Evolutionary conservation across 2,888 invertebrate genomes (phyloP).

Genomic region (Dryocosmus kuriphilus): DNA sequence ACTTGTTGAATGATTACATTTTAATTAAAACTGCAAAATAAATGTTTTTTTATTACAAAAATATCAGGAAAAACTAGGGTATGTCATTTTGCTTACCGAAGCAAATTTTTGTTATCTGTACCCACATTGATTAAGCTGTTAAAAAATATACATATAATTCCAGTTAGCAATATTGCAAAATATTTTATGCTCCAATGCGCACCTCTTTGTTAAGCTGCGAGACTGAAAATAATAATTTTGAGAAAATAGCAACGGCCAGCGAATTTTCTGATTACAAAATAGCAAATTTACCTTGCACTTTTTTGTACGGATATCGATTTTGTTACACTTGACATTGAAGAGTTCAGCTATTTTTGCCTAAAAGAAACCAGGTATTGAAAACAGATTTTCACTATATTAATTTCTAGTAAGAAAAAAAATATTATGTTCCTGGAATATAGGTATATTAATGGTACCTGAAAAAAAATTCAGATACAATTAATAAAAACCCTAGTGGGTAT

Average conservation of each 20-base stretch:
- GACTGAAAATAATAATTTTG: conserved; percentile 11
- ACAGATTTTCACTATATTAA: neutral
- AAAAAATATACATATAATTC: neutral
- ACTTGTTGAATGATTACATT: neutral
- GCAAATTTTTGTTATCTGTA: neutral
- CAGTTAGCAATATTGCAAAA: neutral
- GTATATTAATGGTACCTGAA: neutral
- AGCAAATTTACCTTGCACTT: conserved; percentile 17
- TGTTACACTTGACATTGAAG: conserved; percentile 23
- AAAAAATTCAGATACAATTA: neutral
- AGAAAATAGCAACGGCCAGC: conserved; percentile 20
- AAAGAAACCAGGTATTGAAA: conserved; percentile 11
- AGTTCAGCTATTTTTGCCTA: conserved; percentile 28
- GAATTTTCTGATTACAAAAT: conserved; percentile 4
- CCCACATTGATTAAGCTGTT: neutral
- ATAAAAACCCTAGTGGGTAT: no score
- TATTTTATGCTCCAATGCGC: neutral
- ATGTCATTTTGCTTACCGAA: neutral
- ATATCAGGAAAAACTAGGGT: neutral
- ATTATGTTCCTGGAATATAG: neutral
- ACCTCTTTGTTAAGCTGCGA: neutral
- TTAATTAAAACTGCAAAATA: neutral
- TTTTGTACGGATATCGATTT: conserved; percentile 16
- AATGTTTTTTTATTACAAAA: neutral
- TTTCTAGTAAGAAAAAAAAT: neutral